These are phyloP conservation scores for Mantis religiosa DNA, from an alignment of 2,888 invertebrate species.

Conservation along the genomic window DNA sequence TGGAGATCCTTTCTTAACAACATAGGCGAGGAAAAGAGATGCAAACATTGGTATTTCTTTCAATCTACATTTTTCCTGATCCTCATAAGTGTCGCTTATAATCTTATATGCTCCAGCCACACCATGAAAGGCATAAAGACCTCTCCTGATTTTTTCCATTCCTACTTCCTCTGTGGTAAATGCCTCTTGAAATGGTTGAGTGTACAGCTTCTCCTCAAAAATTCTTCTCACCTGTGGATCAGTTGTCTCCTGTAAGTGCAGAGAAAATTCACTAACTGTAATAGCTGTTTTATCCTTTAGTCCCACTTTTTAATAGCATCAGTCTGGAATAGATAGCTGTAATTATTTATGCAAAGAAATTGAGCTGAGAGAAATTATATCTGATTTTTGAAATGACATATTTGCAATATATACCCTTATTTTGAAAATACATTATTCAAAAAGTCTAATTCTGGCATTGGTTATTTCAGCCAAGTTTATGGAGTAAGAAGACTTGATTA, in stretches of 20 bases:
- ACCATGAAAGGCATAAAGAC: constrained; percentile 4
- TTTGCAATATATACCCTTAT: no score
- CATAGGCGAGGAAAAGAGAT: not conserved
- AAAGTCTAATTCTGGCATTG: no score
- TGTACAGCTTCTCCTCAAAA: not conserved
- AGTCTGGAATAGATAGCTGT: no score
- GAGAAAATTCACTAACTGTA: no score
- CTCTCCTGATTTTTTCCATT: constrained; percentile 12
- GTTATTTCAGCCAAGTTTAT: no score
- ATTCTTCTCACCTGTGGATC: not conserved
- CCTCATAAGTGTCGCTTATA: constrained; percentile 16
- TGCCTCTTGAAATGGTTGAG: not conserved
- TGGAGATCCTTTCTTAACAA: not conserved
- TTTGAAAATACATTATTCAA: no score
- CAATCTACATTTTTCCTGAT: constrained; percentile 13
- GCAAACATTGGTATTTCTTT: constrained; percentile 6
- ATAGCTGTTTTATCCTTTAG: no score
- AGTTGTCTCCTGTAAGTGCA: not conserved
- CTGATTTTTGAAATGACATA: no score
- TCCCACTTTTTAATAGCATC: no score
- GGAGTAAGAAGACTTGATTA: no score
- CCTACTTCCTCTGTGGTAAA: not conserved
- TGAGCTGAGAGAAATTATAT: no score
- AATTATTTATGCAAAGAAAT: no score
- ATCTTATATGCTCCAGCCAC: constrained; percentile 5